Evolutionary conservation across 2,888 invertebrate species (phyloP).

Genomic region (Kuschelorhynchus macadamiae): DNA sequence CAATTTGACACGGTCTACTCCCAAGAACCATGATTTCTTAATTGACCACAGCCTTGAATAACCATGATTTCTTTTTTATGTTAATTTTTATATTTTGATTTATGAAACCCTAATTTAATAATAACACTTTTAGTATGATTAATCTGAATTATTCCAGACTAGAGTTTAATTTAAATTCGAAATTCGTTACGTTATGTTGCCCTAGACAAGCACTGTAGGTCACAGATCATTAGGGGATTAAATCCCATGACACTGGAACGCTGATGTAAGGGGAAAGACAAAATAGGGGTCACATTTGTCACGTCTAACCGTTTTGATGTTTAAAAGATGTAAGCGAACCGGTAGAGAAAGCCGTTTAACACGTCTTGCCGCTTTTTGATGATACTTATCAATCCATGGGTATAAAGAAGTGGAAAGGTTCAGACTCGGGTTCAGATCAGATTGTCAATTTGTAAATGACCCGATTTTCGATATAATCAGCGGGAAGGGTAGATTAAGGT

Average conservation of each 20-base stretch:
- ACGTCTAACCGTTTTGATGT: slow-evolving; percentile 27
- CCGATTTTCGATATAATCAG: not conserved
- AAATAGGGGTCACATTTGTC: slow-evolving; percentile 36
- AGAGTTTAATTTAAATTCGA: no score
- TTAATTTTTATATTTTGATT: no score
- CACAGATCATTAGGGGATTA: slow-evolving; percentile 23
- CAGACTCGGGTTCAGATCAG: not conserved
- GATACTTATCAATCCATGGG: no score
- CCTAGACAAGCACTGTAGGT: not conserved
- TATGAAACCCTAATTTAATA: no score
- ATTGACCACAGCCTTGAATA: no score
- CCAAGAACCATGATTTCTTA: no score
- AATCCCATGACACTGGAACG: slow-evolving; percentile 33
- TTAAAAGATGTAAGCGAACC: slow-evolving; percentile 23
- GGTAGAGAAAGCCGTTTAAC: slow-evolving; percentile 7
- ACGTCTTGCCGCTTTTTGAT: not conserved
- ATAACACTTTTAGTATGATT: no score
- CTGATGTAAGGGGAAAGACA: slow-evolving; percentile 25
- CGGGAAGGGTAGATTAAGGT: no score
- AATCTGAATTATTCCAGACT: no score
- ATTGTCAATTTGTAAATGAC: not conserved
- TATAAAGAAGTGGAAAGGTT: not conserved
- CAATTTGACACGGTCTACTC: no score
- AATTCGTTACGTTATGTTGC: not conserved
- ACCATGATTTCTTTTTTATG: no score